Percentiles rank a stretch among this genome's conserved stretches.
Evolutionary conservation across 1,140 invertebrate genomes (phyloP).

Genomic region (Drosophila bifasciata): DNA sequence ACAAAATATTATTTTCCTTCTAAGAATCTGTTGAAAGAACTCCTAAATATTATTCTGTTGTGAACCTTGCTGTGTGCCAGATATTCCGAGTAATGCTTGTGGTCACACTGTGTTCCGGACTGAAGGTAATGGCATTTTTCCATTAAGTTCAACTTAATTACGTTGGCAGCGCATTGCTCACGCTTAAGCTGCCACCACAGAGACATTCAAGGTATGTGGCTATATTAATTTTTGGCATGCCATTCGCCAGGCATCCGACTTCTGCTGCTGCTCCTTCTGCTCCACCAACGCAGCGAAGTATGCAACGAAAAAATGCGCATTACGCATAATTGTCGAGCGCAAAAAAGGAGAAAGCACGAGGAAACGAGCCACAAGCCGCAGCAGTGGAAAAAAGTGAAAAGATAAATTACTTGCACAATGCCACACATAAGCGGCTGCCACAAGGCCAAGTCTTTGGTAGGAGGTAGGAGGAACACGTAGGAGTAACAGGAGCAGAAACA

Average conservation of each 20-base stretch:
- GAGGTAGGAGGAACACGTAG: no score
- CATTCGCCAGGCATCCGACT: constrained; percentile 11
- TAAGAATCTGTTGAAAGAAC: no score
- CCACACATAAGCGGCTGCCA: constrained; percentile 33
- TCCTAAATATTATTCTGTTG: no score
- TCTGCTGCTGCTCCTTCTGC: background rate
- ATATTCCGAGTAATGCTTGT: background rate
- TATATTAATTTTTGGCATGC: constrained; percentile 73
- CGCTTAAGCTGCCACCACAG: constrained; percentile 39
- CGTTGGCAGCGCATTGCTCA: constrained; percentile 28
- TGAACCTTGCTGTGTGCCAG: no score
- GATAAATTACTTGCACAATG: constrained; percentile 66
- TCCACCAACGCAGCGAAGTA: constrained; percentile 53
- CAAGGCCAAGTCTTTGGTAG: constrained; percentile 30
- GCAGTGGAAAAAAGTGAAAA: constrained; percentile 56
- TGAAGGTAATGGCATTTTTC: constrained; percentile 28
- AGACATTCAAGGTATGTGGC: constrained; percentile 46
- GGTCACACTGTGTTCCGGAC: constrained; percentile 2
- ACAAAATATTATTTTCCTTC: no score
- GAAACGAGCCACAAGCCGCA: constrained; percentile 43
- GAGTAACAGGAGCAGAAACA: background rate
- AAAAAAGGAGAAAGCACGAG: background rate
- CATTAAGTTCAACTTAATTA: constrained; percentile 69
- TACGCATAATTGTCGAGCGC: constrained; percentile 63
- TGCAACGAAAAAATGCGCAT: constrained; percentile 73